Evolutionary conservation across 2,888 invertebrate genomes (phyloP).

Genomic region (Callinectes sapidus): DNA sequence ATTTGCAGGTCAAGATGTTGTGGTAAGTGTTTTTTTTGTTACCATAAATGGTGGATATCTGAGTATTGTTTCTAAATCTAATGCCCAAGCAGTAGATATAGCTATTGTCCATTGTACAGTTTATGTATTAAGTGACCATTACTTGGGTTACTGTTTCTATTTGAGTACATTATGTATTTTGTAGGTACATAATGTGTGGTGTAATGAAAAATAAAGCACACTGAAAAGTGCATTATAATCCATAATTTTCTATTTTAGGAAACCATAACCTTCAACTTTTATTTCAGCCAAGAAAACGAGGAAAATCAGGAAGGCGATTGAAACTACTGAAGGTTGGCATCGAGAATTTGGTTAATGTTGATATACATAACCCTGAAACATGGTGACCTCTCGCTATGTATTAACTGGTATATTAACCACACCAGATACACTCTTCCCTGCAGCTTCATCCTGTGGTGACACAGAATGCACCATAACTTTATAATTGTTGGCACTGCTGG

Average conservation of each 20-base stretch:
- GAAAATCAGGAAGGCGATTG: slow-evolving; percentile 54
- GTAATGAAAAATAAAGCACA: not conserved
- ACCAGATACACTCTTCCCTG: slow-evolving; percentile 5
- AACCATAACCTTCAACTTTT: slow-evolving; percentile 41
- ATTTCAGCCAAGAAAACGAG: slow-evolving; percentile 65
- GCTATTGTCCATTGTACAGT: not conserved
- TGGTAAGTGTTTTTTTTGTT: not conserved
- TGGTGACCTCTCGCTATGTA: slow-evolving; percentile 29
- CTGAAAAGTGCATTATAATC: slow-evolving; percentile 1
- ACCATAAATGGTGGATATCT: not conserved
- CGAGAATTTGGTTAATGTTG: slow-evolving; percentile 56
- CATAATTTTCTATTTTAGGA: not conserved
- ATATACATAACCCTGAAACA: slow-evolving; percentile 43
- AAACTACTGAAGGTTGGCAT: slow-evolving; percentile 69
- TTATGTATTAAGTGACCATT: not conserved
- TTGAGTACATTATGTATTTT: not conserved
- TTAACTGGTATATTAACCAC: slow-evolving; percentile 56
- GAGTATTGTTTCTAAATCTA: too few species aligned
- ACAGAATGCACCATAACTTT: slow-evolving; percentile 1
- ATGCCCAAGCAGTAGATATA: too few species aligned
- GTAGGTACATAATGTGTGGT: not conserved
- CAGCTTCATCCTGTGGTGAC: slow-evolving; percentile 35
- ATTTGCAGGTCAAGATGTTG: not conserved
- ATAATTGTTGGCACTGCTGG: not conserved
- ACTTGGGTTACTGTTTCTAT: not conserved